Percentiles rank a stretch among this genome's conserved stretches.
These are phyloP conservation scores for Wasmannia auropunctata DNA, from an alignment of 1,140 invertebrate genomes.

Conservation along the genomic window DNA sequence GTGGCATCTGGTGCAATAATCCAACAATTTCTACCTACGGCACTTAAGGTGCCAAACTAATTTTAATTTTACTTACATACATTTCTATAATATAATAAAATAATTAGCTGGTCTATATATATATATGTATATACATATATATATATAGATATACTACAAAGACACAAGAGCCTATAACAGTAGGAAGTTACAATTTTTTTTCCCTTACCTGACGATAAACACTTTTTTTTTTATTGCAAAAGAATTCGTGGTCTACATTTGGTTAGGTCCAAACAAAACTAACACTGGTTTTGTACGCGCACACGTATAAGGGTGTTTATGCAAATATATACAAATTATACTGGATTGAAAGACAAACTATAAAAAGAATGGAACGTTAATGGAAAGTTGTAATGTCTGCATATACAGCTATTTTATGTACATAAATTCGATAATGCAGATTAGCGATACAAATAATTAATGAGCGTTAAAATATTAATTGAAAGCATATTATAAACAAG, in stretches of 20 bases:
- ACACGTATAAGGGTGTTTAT: constrained; percentile 56
- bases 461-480: constrained; percentile 64
- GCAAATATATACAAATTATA: constrained; percentile 68
- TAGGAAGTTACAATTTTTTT: constrained; percentile 47
- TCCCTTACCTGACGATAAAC: constrained; percentile 26
- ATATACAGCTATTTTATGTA: constrained; percentile 69
- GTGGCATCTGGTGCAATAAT: constrained; percentile 65
- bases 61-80: constrained; percentile 67
- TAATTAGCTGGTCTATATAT: constrained; percentile 60
- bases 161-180: constrained; percentile 63
- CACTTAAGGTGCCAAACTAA: constrained; percentile 69
- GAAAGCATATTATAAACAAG: constrained; percentile 53
- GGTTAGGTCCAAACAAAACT: constrained; percentile 69
- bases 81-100: constrained; percentile 60
- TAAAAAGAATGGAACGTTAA: constrained; percentile 72
- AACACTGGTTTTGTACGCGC: constrained; percentile 57
- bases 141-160: constrained; percentile 15
- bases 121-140: neutral
- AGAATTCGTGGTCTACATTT: constrained; percentile 70
- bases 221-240: constrained; percentile 60
- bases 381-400: constrained; percentile 69
- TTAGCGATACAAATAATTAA: constrained; percentile 67
- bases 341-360: constrained; percentile 61
- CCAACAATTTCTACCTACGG: constrained; percentile 72
- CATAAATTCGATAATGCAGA: constrained; percentile 57